Base-by-base conservation (phyloP, 2,888 invertebrate genomes). In the Andrena hattorfiana region DNA sequence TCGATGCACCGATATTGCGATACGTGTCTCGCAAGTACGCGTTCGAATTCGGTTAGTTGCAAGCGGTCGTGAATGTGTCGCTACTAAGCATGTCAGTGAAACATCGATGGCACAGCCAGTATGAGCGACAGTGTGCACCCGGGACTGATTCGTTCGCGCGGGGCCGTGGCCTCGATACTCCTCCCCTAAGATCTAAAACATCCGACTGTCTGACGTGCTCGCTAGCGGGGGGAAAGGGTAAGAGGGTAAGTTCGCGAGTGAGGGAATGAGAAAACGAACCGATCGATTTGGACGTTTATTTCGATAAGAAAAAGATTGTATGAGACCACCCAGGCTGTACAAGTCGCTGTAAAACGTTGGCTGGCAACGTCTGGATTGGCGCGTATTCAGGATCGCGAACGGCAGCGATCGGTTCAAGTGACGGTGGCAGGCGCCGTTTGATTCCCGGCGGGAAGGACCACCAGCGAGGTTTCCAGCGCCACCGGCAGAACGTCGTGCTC, bases 251-350 rank as follows among this genome's bases (percentile, higher is more conserved):
- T 64, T 32, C 71, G 49, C 48, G 54, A 72, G 63, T 75, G 77
- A 83, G 64, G 78, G 70, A 85, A 66, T 35, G 54, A 64, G 28
- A 75, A 32, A 35, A 64, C 51, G 62, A 49, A 63, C 30, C 56
- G 63, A 32, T 81, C 68, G 30, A 66, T 66, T 73, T 74, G 49
- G 69, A 59, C 54, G 68, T 87, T 86, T 86, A 88, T 87, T 85
- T 80, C n/a, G 71, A 60, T 80, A 83, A 68, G 62, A 77, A 83
- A 83, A 80, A 42, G 13, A 62, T 68, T 59, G 54, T 68, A 71
- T 35, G 74, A 56, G 49, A 69, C 59, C 64, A 59, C 1, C 32
- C 0, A 0, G 54, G 23, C 59, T 66, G 68, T 81, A 81, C 83
- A 83, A 64, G 26, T 59, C 49, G 54, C 28, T 30, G 42, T 8